Evolutionary conservation across 2,888 invertebrate species (phyloP).

Genomic region (Sphecodes monilicornis): DNA sequence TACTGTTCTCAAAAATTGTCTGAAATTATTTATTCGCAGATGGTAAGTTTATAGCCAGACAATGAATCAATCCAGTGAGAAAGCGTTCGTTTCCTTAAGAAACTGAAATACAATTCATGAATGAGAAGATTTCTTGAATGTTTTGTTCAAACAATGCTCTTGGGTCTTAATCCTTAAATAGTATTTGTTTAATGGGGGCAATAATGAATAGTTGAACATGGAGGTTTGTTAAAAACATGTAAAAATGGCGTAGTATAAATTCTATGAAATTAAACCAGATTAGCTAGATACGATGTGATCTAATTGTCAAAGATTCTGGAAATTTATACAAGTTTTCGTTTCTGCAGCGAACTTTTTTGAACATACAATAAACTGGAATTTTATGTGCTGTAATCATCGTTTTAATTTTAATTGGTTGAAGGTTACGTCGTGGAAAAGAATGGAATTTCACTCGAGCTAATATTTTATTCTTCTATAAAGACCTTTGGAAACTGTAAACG

Average conservation of each 20-base stretch:
- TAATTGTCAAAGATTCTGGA: not conserved
- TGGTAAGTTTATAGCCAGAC: no score
- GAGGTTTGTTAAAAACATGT: not conserved
- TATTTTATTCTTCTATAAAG: not conserved
- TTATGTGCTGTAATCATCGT: not conserved
- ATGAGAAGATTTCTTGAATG: no score
- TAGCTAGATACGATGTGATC: not conserved
- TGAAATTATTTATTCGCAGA: not conserved
- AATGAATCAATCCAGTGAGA: not conserved
- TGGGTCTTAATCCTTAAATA: no score
- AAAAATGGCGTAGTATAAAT: not conserved
- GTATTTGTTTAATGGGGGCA: no score
- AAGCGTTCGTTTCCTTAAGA: not conserved
- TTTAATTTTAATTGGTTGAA: constrained; percentile 2
- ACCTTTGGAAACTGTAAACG: not conserved
- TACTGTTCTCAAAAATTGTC: not conserved
- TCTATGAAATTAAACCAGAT: not conserved
- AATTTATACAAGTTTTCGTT: not conserved
- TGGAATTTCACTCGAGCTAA: not conserved
- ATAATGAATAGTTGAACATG: no score
- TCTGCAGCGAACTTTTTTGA: not conserved
- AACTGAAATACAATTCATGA: no score
- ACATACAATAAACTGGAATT: not conserved
- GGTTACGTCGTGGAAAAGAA: not conserved
- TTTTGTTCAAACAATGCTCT: no score